Evolutionary conservation across 2,797 vertebrate species (phyloP).

Genomic region (Sebastes hubbsi): DNA sequence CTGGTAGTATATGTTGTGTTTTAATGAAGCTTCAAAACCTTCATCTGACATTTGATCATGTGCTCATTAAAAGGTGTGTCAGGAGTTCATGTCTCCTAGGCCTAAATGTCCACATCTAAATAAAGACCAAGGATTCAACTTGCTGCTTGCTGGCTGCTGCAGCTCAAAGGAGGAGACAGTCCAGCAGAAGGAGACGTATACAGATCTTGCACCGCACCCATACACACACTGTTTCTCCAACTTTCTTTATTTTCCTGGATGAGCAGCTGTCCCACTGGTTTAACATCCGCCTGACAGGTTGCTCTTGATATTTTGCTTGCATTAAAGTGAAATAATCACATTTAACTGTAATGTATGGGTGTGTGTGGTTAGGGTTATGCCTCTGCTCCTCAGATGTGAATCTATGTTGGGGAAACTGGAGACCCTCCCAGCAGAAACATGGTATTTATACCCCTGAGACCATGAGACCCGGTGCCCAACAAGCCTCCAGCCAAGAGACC

Average conservation of each 20-base stretch:
- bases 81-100: conserved; percentile 74
- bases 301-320: neutral
- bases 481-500: conserved; percentile 14
- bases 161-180: conserved; percentile 51
- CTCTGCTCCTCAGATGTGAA: conserved; percentile 27
- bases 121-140: conserved; percentile 74
- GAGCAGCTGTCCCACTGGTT: neutral
- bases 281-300: neutral
- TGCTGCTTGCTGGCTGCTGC: conserved; percentile 54
- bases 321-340: neutral
- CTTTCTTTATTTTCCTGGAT: neutral
- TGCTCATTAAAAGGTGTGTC: conserved; percentile 80
- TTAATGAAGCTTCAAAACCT: conserved; percentile 28
- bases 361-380: neutral
- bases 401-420: conserved; percentile 55
- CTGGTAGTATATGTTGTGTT: neutral
- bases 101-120: conserved; percentile 78
- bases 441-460: conserved; percentile 57
- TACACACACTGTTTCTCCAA: neutral
- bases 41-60: conserved; percentile 69
- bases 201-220: conserved; percentile 18
- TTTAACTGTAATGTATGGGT: neutral
- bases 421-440: conserved; percentile 46
- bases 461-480: conserved; percentile 18
- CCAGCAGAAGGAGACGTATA: conserved; percentile 6